phyloP scores from a whole-genome alignment of 2,797 vertebrate genomes.

The Prunella strophiata region DNA sequence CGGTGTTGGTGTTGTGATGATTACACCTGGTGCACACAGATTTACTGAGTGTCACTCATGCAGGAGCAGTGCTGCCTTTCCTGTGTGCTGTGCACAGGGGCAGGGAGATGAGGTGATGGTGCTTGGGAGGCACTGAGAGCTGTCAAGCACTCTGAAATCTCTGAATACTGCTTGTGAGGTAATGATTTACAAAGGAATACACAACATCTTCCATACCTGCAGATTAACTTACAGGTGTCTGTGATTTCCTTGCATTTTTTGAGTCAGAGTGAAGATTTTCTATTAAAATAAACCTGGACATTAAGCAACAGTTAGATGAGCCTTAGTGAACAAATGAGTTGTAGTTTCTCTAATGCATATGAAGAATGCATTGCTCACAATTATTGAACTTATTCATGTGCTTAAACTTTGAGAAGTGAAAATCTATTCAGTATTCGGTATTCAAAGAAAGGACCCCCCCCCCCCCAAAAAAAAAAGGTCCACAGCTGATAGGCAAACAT shows the following conservation, averaged over 20 bases:
- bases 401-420: background rate
- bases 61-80: background rate
- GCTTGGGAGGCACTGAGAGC: background rate
- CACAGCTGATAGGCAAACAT: background rate
- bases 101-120: background rate
- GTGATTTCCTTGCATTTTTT: background rate
- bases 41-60: background rate
- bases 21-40: background rate
- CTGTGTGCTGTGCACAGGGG: background rate
- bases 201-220: background rate
- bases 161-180: background rate
- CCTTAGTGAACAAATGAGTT: background rate
- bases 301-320: background rate
- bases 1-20: background rate
- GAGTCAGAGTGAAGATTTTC: background rate
- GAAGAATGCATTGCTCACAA: background rate
- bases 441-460: background rate
- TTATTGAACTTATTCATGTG: background rate
- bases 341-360: background rate
- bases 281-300: background rate
- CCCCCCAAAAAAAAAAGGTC: background rate
- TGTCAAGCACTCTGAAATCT: background rate
- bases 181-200: background rate
- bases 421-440: background rate
- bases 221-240: background rate